Percentiles rank a stretch among this genome's conserved stretches.
These are phyloP conservation scores for Mastacembelus armatus DNA, from an alignment of 2,797 vertebrate species.

Conservation along the genomic window DNA sequence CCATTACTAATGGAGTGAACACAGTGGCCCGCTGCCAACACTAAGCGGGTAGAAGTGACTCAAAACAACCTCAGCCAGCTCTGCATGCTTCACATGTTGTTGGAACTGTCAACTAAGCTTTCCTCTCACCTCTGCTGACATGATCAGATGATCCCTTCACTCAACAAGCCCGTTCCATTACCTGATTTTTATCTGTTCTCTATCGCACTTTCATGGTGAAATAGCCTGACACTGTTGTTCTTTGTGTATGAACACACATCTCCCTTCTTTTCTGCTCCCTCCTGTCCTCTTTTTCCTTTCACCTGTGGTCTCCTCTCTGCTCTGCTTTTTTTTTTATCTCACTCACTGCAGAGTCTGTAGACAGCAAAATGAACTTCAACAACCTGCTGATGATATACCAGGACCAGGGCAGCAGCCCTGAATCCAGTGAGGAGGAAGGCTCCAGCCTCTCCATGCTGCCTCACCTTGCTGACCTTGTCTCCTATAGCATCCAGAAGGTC, in stretches of 20 bases:
- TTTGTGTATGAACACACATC: background rate
- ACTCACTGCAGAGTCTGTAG: slow-evolving; percentile 81
- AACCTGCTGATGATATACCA: slow-evolving; percentile 87
- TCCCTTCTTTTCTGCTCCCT: background rate
- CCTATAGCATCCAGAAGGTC: slow-evolving; percentile 99
- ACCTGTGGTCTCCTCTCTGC: background rate
- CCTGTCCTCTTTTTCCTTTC: slow-evolving; percentile 5
- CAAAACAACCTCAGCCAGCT: slow-evolving; percentile 42
- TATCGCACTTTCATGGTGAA: slow-evolving; percentile 33
- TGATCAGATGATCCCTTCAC: slow-evolving; percentile 33
- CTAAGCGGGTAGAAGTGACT: slow-evolving; percentile 31
- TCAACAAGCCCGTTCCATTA: slow-evolving; percentile 12
- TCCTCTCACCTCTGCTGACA: slow-evolving; percentile 34
- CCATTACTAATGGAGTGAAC: slow-evolving; percentile 57
- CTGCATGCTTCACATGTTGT: slow-evolving; percentile 42
- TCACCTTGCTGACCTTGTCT: slow-evolving; percentile 95
- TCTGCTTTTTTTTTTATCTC: slow-evolving; percentile 7
- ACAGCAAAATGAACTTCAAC: slow-evolving; percentile 86
- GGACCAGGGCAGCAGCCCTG: slow-evolving; percentile 86
- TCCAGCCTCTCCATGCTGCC: slow-evolving; percentile 94
- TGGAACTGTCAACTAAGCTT: slow-evolving; percentile 33
- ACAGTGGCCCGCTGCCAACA: slow-evolving; percentile 34
- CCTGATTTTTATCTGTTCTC: slow-evolving; percentile 1
- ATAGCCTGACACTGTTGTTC: slow-evolving; percentile 1
- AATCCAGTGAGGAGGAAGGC: slow-evolving; percentile 83